Conservation (phyloP, 2,888 invertebrate species). For the Baccha elongata region DNA sequence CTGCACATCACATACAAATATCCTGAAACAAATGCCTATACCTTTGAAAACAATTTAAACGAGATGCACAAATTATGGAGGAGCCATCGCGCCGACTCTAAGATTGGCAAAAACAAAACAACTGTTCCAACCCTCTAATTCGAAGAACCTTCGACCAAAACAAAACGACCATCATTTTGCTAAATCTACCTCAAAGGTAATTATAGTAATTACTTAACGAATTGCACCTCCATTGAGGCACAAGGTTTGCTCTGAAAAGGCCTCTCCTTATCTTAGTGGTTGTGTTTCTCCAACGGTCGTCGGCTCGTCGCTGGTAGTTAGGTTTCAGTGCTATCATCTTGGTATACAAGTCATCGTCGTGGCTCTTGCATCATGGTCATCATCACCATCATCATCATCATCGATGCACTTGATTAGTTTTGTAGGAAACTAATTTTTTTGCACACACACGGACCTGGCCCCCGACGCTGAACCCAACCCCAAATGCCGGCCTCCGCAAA, state of each 20-base stretch:
- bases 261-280: constrained; percentile 74
- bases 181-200: constrained; percentile 82
- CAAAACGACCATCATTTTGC: constrained; percentile 77
- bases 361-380: constrained; percentile 43
- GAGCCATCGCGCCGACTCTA: constrained; percentile 27
- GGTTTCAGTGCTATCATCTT: constrained; percentile 19
- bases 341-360: constrained; percentile 43
- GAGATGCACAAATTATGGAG: constrained; percentile 70
- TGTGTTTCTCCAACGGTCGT: constrained; percentile 53
- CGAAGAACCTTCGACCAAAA: constrained; percentile 46
- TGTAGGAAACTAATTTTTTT: constrained; percentile 82
- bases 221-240: constrained; percentile 76
- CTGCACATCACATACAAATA: not conserved
- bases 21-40: constrained; percentile 14
- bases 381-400: constrained; percentile 61
- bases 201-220: constrained; percentile 82
- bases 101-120: constrained; percentile 12
- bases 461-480: constrained; percentile 20
- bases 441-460: constrained; percentile 81
- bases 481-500: constrained; percentile 52
- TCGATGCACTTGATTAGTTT: constrained; percentile 81
- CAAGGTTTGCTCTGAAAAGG: constrained; percentile 17
- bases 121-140: constrained; percentile 56
- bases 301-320: constrained; percentile 52
- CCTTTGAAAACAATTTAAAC: constrained; percentile 64